Base-by-base conservation (phyloP, 2,888 invertebrate species). In the Aphodius sticticus region DNA sequence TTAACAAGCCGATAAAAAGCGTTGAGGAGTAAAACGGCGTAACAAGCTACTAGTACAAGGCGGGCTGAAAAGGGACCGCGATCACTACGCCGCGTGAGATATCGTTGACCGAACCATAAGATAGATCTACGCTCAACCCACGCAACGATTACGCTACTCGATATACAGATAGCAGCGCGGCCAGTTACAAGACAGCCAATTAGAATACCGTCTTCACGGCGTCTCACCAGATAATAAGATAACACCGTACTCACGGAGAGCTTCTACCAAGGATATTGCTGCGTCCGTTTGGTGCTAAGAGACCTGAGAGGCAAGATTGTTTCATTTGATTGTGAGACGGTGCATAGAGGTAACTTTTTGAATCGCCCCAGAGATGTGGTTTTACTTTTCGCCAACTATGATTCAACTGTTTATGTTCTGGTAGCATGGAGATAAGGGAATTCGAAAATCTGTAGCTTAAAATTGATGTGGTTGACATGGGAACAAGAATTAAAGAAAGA, bases 201-300 rank as follows among this genome's bases (percentile, higher is more conserved):
- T 86, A 85, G 85, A 84, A 84, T 84, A 83, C 84, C 82, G 83
- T 84, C 82, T 82, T 82, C 82, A 82, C 82, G 78, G 81, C 82
- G 84, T 82, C 81, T 81, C 77, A 82, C 53, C 81, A 82, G 83
- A 84, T 84, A 83, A 83, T 82, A 78, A 83, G 84, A 84, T 84
- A 84, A 84, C 83, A 79, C 76, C 76, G 76, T 79, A 80, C 71
- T 79, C 79, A 79, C 77, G 26, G 26, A 53, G 53, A 26, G 26
- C 26, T 26, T 26, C 3, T 26, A 26, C 26, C 26, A 26, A 26
- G 2, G 26, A 26, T 26, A 26, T 26, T 26, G 26, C 26, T 26
- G 26, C 26, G 26, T 26, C 26, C 26, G 26, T 26, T 26, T 26
- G 26, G 26, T 26, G 26, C 26, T 26, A 26, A 26, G 26, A 26